Base-by-base conservation (phyloP, 2,113 vertebrate genomes). In the Lycocorax pyrrhopterus region DNA sequence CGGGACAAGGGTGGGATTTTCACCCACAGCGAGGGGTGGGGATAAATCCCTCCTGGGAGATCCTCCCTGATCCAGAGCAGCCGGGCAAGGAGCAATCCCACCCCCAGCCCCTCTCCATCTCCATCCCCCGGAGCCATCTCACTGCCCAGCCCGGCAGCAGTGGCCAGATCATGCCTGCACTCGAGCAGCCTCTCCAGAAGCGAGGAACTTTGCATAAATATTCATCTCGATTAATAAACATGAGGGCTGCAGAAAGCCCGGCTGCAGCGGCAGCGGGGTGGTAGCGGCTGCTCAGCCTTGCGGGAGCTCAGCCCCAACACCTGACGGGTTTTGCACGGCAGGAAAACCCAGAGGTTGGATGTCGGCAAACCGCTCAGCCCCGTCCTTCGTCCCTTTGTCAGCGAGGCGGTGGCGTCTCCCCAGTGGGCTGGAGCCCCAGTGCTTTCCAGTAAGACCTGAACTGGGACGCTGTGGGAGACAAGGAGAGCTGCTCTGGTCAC, bases 221-320 rank as follows among this genome's bases (percentile, higher is more conserved):
- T 98, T 97, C 97, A 98, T 97, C 47, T 73, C 41, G 16, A 97
- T 98, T 98, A 97, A 97, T 97, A 97, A 89, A 96, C 95, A 97
- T 95, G 96, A 97, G 92, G 92, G 88, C 91, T 90, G 94, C 94
- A 80, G 95, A 95, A 46, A 91, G 89, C 64, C 89, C n/a, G 71
- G 90, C 94, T 88, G 80, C 51, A 76, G 87, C 67, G n/a, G 44
- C 84, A 12, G 66, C 46, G 13, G 84, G 94, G 64, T 60, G 64
- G 32, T 43, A 73, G 77, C 88, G 11, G 77, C 92, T 56, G 88
- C 86, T 81, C 62, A 20, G 66, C 25, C 66, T 12, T 13, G 63
- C 73, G 9, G 66, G 63, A 46, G 78, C 16, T 10, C 26, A 75
- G 10, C 13, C 51, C 93, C 17, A 29, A 12, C 90, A 62, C 64